phyloP scores from a whole-genome alignment of 2,888 invertebrate species.

The Cephus runcator region DNA sequence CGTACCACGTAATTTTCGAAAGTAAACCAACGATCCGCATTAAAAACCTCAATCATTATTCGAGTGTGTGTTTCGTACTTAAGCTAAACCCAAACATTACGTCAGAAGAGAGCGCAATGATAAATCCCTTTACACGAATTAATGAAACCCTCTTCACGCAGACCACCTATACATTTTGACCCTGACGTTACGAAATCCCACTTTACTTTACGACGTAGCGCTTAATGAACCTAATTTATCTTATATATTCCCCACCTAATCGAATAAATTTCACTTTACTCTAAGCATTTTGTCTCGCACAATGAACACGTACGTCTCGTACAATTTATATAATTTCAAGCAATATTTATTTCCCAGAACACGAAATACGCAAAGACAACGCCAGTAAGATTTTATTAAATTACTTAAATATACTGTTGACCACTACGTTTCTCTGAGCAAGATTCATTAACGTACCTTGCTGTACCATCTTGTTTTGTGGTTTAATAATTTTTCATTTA shows the following conservation, averaged over 20 bases:
- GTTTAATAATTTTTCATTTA: too few relatives aligned
- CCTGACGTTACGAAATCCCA: conserved; percentile 38
- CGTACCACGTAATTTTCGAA: too few relatives aligned
- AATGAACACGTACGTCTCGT: conserved; percentile 27
- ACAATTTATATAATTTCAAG: conserved; percentile 32
- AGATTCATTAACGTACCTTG: neutral
- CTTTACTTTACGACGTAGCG: conserved; percentile 36
- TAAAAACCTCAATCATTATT: neutral
- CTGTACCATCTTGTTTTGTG: too few relatives aligned
- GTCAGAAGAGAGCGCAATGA: neutral
- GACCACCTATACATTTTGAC: conserved; percentile 30
- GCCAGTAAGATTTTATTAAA: neutral
- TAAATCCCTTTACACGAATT: conserved; percentile 27
- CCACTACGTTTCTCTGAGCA: neutral
- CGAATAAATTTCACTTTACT: conserved; percentile 43
- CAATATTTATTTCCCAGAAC: neutral
- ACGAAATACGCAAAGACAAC: neutral
- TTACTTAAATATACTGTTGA: neutral
- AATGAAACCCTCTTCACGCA: conserved; percentile 31
- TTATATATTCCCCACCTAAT: conserved; percentile 35
- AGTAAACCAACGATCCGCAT: neutral
- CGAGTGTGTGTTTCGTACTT: neutral
- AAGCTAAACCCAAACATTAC: neutral
- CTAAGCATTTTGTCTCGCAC: conserved; percentile 38
- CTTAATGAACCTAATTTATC: conserved; percentile 47